These are phyloP conservation scores for Gorsachius magnificus DNA, from an alignment of 2,797 vertebrate species.

Conservation along the genomic window DNA sequence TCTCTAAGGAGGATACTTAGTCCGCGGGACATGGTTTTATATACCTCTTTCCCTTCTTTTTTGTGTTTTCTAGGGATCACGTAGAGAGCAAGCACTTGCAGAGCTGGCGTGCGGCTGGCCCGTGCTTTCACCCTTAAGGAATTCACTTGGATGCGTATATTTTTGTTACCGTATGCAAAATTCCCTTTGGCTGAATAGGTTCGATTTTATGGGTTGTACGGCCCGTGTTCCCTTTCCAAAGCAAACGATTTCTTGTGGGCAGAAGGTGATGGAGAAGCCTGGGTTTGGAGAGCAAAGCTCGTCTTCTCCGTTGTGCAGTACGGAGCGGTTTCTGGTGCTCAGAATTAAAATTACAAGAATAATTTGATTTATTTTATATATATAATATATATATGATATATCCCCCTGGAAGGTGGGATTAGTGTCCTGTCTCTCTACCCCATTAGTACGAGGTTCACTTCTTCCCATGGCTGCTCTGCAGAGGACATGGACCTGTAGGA, in stretches of 20 bases:
- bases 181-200: background rate
- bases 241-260: background rate
- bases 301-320: background rate
- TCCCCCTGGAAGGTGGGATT: background rate
- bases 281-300: background rate
- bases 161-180: background rate
- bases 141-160: background rate
- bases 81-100: background rate
- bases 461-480: background rate
- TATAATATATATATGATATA: too few species aligned
- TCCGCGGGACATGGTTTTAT: background rate
- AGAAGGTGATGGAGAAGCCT: background rate
- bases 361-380: too few species aligned
- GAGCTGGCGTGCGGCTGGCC: background rate
- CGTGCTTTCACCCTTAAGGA: background rate
- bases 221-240: background rate
- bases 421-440: background rate
- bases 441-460: background rate
- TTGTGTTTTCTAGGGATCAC: background rate
- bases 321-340: background rate
- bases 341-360: background rate
- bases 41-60: background rate
- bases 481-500: background rate
- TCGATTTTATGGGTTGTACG: fast-evolving
- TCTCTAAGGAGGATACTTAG: background rate